These are phyloP conservation scores for Chionomys nivalis DNA, from an alignment of 2,113 vertebrate species.

Conservation along the genomic window DNA sequence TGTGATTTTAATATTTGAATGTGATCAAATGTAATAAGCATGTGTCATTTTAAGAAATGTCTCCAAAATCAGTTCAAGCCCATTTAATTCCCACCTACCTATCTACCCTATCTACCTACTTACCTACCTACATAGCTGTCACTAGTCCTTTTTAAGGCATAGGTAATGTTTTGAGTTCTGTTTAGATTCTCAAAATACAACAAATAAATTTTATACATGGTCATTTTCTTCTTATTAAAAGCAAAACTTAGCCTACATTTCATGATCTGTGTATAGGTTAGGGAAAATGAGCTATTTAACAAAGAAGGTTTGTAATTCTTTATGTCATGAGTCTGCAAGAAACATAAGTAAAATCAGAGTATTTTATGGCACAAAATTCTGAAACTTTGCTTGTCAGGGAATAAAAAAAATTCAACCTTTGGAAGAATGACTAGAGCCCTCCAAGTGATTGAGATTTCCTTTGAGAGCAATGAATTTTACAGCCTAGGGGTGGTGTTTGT, in stretches of 20 bases:
- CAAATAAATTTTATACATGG: not conserved
- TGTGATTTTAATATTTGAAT: not conserved
- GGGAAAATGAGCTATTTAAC: not conserved
- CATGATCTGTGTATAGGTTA: not conserved
- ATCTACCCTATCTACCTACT: not conserved
- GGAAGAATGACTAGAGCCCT: constrained; percentile 33
- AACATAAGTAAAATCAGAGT: constrained; percentile 24
- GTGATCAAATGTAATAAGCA: not conserved
- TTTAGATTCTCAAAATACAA: not conserved
- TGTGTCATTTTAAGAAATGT: not conserved
- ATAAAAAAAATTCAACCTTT: constrained; percentile 13
- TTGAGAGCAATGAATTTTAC: constrained; percentile 45
- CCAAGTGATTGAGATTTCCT: constrained; percentile 29
- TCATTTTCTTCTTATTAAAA: constrained; percentile 56
- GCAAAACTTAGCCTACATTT: constrained; percentile 20
- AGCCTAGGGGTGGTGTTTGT: constrained; percentile 46
- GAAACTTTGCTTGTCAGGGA: not conserved
- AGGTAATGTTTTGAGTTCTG: not conserved
- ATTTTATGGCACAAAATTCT: constrained; percentile 19
- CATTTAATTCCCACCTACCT: not conserved
- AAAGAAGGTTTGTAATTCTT: constrained; percentile 27
- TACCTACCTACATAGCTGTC: not conserved
- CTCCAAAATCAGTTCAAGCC: not conserved
- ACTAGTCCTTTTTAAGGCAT: not conserved
- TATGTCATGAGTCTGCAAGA: constrained; percentile 24